Evolutionary conservation across 64 coral and sea anemone genomes (phyloP).

Genomic region (Acropora tenuis): DNA sequence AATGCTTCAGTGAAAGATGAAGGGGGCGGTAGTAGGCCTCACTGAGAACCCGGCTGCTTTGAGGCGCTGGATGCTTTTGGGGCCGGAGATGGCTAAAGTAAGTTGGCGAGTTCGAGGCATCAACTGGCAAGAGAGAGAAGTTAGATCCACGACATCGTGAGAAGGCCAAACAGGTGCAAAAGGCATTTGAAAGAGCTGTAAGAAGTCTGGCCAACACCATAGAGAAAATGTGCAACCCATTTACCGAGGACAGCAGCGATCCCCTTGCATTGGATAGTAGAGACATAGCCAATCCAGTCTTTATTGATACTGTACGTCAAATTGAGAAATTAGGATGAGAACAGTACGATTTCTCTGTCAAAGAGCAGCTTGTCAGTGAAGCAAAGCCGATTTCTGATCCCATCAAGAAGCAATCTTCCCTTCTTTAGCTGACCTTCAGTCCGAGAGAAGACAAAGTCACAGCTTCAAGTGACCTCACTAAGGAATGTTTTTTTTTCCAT

Average conservation of each 20-base stretch:
- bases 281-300: conserved; percentile 32
- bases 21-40: too few species aligned
- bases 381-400: background rate
- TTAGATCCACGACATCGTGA: background rate
- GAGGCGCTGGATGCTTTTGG: too few species aligned
- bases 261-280: conserved; percentile 12
- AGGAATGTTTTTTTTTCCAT: too few species aligned
- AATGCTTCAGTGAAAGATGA: background rate
- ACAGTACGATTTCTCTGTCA: background rate
- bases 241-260: background rate
- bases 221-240: too few species aligned
- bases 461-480: too few species aligned
- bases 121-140: background rate
- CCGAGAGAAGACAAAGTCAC: too few species aligned
- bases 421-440: too few species aligned
- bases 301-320: conserved; percentile 1
- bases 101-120: background rate
- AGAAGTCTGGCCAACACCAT: background rate
- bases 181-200: background rate
- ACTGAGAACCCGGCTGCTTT: too few species aligned
- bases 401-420: too few species aligned
- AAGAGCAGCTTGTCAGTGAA: conserved; percentile 19
- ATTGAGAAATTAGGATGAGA: conserved; percentile 10
- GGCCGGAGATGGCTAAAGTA: too few species aligned
- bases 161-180: background rate